Base-by-base conservation (phyloP, 1,140 invertebrate genomes). In the Pseudomyrmex concolor region DNA sequence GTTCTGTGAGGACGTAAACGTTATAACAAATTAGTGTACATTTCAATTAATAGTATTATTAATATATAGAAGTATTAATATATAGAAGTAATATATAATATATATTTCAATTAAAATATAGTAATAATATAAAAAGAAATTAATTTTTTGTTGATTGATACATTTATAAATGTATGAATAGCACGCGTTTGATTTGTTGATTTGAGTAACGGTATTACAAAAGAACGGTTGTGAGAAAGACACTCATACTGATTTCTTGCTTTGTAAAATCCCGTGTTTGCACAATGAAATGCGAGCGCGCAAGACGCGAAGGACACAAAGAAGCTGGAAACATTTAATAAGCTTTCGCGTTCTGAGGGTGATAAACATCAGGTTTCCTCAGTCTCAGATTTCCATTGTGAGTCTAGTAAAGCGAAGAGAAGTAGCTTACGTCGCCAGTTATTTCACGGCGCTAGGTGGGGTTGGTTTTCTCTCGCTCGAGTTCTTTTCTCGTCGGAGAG, bases 381-480 rank as follows among this genome's bases (percentile, higher is more conserved):
- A 59, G 66, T 80, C 54, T 80, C 76, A 60, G 43, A 25, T 80
- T 80, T 80, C 66, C 66, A 71, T 84, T 57, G 85, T 74, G 72
- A 87, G 64, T 68, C 71, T 59, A 60, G 81, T 71, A 59, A 60
- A 48, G 50, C n/a, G 68, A 48, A 76, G 57, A 22, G 70, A 88
- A 87, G 80, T 84, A 72, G 85, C 70, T 81, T 74, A 71, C 50
- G 86, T 74, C 70, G 74, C 19, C 59, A 66, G 63, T 88, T 72
- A 55, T 87, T 87, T 87, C 83, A 84, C 55, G 19, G 45, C 51
- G 55, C 60, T 22, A 54, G 59, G 12, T 15, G 34, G 70, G 60
- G 74, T 82, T 83, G 63, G 55, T 87, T 87, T 78, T 60, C 70
- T 82, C 71, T 84, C 15, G 59, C 50, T 22, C 19, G 85, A 86